phyloP scores from a whole-genome alignment of 1,140 invertebrate species.

The Pachyrhynchus sulphureomaculatus region DNA sequence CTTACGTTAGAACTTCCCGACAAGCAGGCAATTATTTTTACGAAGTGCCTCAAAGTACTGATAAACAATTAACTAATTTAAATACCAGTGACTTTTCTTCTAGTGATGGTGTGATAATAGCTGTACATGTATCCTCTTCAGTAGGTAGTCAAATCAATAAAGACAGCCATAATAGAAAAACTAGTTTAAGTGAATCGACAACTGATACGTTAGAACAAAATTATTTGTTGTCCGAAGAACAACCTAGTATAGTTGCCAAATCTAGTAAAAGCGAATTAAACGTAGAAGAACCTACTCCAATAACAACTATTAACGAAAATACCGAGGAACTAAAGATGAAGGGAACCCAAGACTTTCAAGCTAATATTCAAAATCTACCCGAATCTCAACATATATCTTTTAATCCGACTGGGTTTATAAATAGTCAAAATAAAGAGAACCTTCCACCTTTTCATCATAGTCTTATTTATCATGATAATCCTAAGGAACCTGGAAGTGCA shows the following conservation, averaged over 20 bases:
- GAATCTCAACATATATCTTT: constrained; percentile 12
- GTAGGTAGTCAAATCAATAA: constrained; percentile 43
- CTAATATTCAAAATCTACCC: constrained; percentile 15
- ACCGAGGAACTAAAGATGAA: constrained; percentile 30
- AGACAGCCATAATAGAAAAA: background rate
- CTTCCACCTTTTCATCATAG: constrained; percentile 50
- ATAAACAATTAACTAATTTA: constrained; percentile 29
- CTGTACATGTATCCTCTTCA: constrained; percentile 50
- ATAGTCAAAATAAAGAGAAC: constrained; percentile 48
- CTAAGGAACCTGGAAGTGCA: constrained; percentile 49
- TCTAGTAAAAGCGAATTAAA: constrained; percentile 58
- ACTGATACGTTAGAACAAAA: constrained; percentile 26
- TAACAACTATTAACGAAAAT: constrained; percentile 48
- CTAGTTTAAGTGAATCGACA: constrained; percentile 5
- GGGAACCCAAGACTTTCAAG: constrained; percentile 33
- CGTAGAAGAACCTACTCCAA: constrained; percentile 57
- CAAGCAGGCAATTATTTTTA: constrained; percentile 48
- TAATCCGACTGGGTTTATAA: constrained; percentile 1
- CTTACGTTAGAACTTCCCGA: constrained; percentile 43
- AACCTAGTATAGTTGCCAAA: constrained; percentile 56
- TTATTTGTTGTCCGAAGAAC: constrained; percentile 53
- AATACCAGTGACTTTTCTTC: constrained; percentile 37
- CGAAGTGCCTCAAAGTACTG: constrained; percentile 51
- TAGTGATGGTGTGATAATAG: constrained; percentile 42
- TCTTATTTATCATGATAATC: constrained; percentile 58